Percentiles rank a stretch among this genome's conserved stretches.
Conservation (phyloP, 2,797 vertebrate genomes). For the Sebastes diploproa region DNA sequence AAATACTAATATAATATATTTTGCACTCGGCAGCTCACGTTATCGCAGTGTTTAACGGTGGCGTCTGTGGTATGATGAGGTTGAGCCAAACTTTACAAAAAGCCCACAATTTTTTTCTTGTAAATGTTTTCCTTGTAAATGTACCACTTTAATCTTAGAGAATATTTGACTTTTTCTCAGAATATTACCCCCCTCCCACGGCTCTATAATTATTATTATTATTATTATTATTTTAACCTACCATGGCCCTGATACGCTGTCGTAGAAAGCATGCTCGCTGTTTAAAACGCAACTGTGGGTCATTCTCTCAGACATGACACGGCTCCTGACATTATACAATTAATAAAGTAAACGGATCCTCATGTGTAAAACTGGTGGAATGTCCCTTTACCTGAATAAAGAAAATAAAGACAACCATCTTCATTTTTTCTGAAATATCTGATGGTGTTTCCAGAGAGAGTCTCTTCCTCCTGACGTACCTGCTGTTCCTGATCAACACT, state of each 20-base stretch:
- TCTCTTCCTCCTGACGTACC: constrained; percentile 87
- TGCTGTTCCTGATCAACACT: constrained; percentile 89
- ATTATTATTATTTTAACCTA: background rate
- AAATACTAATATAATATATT: no score
- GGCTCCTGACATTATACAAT: background rate
- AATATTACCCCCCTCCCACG: no score
- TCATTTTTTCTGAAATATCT: background rate
- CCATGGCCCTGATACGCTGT: background rate
- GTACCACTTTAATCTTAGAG: background rate
- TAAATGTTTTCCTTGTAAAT: background rate
- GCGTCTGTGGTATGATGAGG: no score
- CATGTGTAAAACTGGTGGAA: background rate
- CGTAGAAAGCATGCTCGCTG: background rate
- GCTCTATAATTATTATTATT: background rate
- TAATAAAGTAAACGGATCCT: background rate
- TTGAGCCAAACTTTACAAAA: no score
- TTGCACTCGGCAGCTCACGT: no score
- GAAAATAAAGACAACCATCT: background rate
- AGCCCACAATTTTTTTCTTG: no score
- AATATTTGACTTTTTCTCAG: background rate
- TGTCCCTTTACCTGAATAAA: background rate
- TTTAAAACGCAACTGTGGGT: background rate
- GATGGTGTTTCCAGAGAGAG: constrained; percentile 77
- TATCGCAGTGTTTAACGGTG: no score
- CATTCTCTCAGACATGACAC: background rate